These are phyloP conservation scores for Oryzaephilus surinamensis DNA, from an alignment of 1,140 invertebrate genomes.

Conservation along the genomic window DNA sequence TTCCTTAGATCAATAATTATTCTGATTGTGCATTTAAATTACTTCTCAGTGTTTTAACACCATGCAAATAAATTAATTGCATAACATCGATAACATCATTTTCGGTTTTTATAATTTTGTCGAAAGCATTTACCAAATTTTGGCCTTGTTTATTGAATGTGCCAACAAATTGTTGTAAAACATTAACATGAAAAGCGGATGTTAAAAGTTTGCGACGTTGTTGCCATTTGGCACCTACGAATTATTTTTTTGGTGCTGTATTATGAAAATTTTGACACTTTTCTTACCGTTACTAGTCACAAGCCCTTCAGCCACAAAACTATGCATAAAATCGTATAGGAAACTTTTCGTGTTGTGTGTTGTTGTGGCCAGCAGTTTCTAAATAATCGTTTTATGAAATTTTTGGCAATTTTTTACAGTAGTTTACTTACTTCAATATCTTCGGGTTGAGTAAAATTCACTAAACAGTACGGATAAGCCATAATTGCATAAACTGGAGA, in stretches of 20 bases:
- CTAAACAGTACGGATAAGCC: background rate
- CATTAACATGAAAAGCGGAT: conserved; percentile 66
- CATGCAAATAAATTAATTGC: background rate
- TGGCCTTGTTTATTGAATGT: conserved; percentile 44
- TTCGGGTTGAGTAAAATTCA: background rate
- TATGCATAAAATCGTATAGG: conserved; percentile 5
- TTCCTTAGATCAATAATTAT: too few species aligned
- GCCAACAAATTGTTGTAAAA: conserved; percentile 58
- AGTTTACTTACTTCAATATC: conserved; percentile 4
- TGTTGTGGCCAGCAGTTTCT: conserved; percentile 4
- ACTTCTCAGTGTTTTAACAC: conserved; percentile 1
- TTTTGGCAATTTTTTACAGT: too few species aligned
- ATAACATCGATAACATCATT: background rate
- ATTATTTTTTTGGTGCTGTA: too few species aligned
- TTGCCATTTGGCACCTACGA: conserved; percentile 55
- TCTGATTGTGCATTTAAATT: background rate
- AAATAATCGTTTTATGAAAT: too few species aligned
- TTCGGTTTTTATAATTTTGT: background rate
- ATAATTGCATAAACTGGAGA: conserved; percentile 2
- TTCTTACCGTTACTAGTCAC: conserved; percentile 45
- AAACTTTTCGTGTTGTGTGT: conserved; percentile 7
- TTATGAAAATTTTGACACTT: conserved; percentile 34
- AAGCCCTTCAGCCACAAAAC: conserved; percentile 56
- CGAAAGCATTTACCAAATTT: background rate
- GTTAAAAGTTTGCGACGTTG: conserved; percentile 56